These are phyloP conservation scores for Sarcophaga bullata DNA, from an alignment of 1,140 invertebrate species.

Conservation along the genomic window DNA sequence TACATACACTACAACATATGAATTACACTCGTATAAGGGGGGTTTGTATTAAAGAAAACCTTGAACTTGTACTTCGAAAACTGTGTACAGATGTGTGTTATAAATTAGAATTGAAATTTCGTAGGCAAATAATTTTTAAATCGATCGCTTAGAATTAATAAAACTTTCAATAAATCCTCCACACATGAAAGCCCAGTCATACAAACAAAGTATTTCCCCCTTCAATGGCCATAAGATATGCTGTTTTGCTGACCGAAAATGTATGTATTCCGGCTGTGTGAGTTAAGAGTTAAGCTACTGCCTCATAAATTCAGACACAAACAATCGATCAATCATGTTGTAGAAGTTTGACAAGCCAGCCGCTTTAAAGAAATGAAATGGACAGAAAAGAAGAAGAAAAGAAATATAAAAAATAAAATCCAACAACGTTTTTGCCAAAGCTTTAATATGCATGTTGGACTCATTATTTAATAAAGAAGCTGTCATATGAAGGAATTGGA, in stretches of 20 bases:
- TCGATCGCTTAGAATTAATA: constrained; percentile 63
- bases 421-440: not conserved
- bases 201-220: not conserved
- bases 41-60: not conserved
- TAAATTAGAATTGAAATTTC: not conserved
- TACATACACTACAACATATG: not conserved
- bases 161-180: constrained; percentile 46
- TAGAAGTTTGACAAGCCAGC: constrained; percentile 50
- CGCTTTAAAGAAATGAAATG: constrained; percentile 32
- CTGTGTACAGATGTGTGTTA: not conserved
- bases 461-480: constrained; percentile 1
- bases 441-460: constrained; percentile 3
- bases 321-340: constrained; percentile 63
- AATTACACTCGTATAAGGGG: not conserved
- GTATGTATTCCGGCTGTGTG: not conserved
- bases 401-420: not conserved
- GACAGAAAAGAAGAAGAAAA: not conserved
- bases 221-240: no score
- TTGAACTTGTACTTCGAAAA: no score
- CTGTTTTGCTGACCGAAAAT: no score
- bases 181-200: not conserved
- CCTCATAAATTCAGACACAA: constrained; percentile 63
- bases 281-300: constrained; percentile 16
- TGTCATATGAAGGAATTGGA: not conserved
- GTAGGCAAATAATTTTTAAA: constrained; percentile 38